Evolutionary conservation across 2,888 invertebrate genomes (phyloP).

Genomic region (Rotaria magnacalcarata): DNA sequence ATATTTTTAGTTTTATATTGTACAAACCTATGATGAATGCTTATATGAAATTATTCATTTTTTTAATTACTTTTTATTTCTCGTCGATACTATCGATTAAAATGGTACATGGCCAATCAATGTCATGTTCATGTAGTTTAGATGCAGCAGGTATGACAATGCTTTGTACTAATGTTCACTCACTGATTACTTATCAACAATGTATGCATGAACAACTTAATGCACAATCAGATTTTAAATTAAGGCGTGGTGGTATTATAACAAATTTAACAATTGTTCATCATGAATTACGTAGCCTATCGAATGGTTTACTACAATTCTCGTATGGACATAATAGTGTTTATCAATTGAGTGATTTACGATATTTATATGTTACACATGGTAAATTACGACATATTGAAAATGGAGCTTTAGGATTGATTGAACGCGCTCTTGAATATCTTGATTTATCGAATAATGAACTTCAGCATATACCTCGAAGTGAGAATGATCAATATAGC

Average conservation of each 20-base stretch:
- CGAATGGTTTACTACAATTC: slow-evolving; percentile 5
- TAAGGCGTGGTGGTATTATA: neutral
- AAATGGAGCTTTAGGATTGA: neutral
- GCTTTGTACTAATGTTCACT: neutral
- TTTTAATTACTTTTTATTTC: neutral
- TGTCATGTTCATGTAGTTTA: neutral
- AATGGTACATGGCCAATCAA: neutral
- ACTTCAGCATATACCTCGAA: neutral
- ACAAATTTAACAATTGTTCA: slow-evolving; percentile 18
- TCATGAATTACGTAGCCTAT: slow-evolving; percentile 5
- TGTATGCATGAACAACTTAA: slow-evolving; percentile 26
- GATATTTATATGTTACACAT: neutral
- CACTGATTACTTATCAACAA: neutral
- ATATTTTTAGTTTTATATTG: neutral
- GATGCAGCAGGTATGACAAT: neutral
- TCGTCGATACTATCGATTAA: neutral
- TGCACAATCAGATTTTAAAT: neutral
- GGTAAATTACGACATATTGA: neutral
- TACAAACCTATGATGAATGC: neutral
- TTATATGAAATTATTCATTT: slow-evolving; percentile 2
- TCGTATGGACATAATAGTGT: neutral
- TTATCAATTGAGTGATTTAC: slow-evolving; percentile 15
- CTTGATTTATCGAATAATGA: slow-evolving; percentile 27
- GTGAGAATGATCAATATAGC: neutral
- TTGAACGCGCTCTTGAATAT: neutral